Base-by-base conservation (phyloP, 23 tunicate species). In the Trididemnum miniatum region DNA sequence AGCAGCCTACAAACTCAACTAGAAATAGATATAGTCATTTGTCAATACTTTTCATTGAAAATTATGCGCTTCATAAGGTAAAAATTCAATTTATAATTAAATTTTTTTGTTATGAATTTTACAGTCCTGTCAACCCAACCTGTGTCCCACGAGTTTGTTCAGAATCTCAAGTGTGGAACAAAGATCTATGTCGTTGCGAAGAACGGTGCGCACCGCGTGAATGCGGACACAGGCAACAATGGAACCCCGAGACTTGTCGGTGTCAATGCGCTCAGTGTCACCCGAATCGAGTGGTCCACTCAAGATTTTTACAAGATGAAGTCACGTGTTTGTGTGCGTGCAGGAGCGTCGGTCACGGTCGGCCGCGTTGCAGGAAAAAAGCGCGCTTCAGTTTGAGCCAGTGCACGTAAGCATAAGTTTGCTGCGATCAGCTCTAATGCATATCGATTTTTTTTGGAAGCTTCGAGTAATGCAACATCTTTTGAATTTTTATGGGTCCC, bases 181-280 rank as follows among this genome's bases (percentile, higher is more conserved):
- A 74, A 35, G 90, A 74, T 35, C 20, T 20, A 26, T 91, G 97
- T 71, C 60, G 35, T 20, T 91, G 97, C 62, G 89, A 77, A 34
- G 76, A 81, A 20, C 78, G 84, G 1, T 91, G 97, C 71, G 84
- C 40, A 23, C 87, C 79, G 22, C 87, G 77, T 25, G 90, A 81
- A 35, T 91, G 97, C 73, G 87, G 87, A 0, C 74, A 65, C 59
- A 35, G 54, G 32, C 83, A 85, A 35, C 51, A 54, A 0, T 91
- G 97, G 97, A 86, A 91, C 74, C 89, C 83, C 33, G 72, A 79
- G 24, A 79, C 33, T 1, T 89, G 95, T 73, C 54, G 84, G 22
- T 89, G 95, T 50, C 83, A 83, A 50, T 89, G 95, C 80, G 69
- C 62, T 20, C 95, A 79, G 38, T 89, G 95, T 52, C 88, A 89